Evolutionary conservation across 2,888 invertebrate species (phyloP), one percentile per base, ranked within the genome.

Genomic region (Athalia rosae): DNA sequence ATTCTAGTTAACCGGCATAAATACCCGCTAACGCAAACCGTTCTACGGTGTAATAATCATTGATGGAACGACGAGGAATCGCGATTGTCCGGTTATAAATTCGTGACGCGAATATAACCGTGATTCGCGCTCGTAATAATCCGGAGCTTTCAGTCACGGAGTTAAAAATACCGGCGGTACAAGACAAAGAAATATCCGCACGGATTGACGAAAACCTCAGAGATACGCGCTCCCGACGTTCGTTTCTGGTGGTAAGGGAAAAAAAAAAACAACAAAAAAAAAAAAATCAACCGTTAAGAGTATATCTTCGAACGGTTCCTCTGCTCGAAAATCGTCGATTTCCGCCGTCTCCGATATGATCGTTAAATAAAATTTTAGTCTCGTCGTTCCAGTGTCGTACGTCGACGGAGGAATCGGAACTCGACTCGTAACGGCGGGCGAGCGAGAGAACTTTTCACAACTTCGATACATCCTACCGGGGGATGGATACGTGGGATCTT

Each of bases 161-260:
- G 53, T 9, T n/a, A 53, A n/a, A 11, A 0, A 9, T n/a, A n/a
- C 9, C 53, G 4, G 53, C 69, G 69, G 69, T n/a, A 67, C 50
- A 67, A 67, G 67, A 50, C 67, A 67, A 67, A 67, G 67, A 67
- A 67, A 50, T 67, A 67, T 67, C 53, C 67, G 67, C 67, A 67
- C 28, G 50, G 50, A 48, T 67, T 53, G 50, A 67, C 67, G 48
- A 67, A 67, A 67, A 67, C 67, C 50, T 67, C 67, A 67, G 67
- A 48, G 67, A 28, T 28, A 67, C 50, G 67, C 28, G 64, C 13
- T n/a, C n/a, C 64, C 53, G 50, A 50, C 67, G 67, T 50, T 67
- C 67, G 67, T 11, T 67, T 67, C 6, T n/a, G 48, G 50, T 28
- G 48, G n/a, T n/a, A n/a, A n/a, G n/a, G n/a, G n/a, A n/a, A n/a